Evolutionary conservation across 2,113 vertebrate species (phyloP).

Genomic region (Speoplatyrhinus poulsoni): DNA sequence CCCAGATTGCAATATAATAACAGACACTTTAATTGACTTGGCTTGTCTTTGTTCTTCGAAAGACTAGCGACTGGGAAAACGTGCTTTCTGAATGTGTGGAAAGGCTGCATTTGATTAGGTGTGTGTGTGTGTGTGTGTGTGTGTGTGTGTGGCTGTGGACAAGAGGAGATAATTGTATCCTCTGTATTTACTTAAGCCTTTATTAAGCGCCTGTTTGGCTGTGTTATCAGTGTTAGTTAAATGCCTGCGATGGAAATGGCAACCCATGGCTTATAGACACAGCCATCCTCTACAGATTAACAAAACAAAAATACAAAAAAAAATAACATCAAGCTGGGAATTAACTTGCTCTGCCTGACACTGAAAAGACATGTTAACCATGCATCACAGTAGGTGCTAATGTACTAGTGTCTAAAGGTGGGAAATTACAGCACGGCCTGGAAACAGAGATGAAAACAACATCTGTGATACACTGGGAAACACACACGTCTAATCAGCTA

Average conservation of each 20-base stretch:
- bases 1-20: constrained; percentile 52
- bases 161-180: not conserved
- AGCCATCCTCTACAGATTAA: no score
- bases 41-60: constrained; percentile 39
- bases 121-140: not conserved
- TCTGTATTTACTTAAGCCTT: constrained; percentile 13
- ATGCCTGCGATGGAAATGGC: not conserved
- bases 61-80: constrained; percentile 19
- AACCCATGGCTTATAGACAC: no score
- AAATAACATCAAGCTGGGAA: no score
- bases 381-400: no score
- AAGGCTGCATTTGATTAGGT: not conserved
- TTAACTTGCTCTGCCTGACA: no score
- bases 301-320: no score
- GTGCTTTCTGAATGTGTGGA: not conserved
- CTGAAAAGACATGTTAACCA: no score
- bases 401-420: no score
- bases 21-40: constrained; percentile 56
- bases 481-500: not conserved
- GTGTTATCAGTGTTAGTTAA: not conserved
- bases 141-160: constrained; percentile 5
- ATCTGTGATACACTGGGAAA: no score
- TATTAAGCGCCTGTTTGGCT: not conserved
- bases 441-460: no score
- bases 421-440: no score